phyloP scores from a whole-genome alignment of 2,888 invertebrate genomes.

The Bellardia pandia region DNA sequence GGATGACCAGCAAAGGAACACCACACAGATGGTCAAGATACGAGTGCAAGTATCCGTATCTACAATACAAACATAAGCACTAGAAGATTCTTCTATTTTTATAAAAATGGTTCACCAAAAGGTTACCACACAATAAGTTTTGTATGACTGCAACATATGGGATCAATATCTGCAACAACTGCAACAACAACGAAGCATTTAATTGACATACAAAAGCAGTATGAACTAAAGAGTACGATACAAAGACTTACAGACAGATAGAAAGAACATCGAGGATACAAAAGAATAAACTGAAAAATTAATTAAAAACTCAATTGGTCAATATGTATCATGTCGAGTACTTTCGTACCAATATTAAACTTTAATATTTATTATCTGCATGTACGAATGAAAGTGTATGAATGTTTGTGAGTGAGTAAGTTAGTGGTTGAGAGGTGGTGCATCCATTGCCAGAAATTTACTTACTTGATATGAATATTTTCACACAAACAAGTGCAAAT shows the following conservation, averaged over 20 bases:
- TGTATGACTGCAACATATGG: slow-evolving; percentile 64
- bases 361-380: slow-evolving; percentile 54
- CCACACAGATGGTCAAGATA: slow-evolving; percentile 55
- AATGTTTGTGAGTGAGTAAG: background rate
- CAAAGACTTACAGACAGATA: slow-evolving; percentile 8
- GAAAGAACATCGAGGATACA: slow-evolving; percentile 16
- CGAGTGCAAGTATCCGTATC: background rate
- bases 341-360: slow-evolving; percentile 48
- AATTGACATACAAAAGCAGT: slow-evolving; percentile 43
- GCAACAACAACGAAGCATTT: slow-evolving; percentile 44
- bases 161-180: slow-evolving; percentile 44
- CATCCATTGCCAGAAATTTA: slow-evolving; percentile 11
- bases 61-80: background rate
- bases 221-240: background rate
- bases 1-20: background rate
- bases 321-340: slow-evolving; percentile 57
- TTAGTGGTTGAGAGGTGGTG: background rate
- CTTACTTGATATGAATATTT: background rate
- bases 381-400: background rate
- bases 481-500: slow-evolving; percentile 53
- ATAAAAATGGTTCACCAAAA: slow-evolving; percentile 50
- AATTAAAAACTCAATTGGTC: slow-evolving; percentile 71
- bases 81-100: slow-evolving; percentile 13
- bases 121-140: slow-evolving; percentile 51
- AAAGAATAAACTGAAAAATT: slow-evolving; percentile 57